phyloP scores from a whole-genome alignment of 2,888 invertebrate species.

The Zonitis immaculata region DNA sequence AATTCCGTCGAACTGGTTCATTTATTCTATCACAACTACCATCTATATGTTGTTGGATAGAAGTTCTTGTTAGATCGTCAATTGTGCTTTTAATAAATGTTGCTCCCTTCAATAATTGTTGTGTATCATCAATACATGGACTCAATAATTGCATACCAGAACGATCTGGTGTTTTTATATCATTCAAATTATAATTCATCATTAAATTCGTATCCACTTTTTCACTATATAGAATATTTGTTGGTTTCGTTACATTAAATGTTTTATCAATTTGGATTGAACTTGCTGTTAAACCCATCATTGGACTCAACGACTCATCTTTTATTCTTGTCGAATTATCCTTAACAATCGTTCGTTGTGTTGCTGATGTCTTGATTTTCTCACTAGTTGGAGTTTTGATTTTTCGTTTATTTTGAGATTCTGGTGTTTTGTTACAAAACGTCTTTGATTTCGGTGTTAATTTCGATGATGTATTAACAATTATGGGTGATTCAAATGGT shows the following conservation, averaged over 20 bases:
- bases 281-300: no score
- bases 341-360: no score
- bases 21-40: no score
- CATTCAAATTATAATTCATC: background rate
- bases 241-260: background rate
- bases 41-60: background rate
- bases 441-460: background rate
- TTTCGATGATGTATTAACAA: background rate
- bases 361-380: no score
- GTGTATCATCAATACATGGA: constrained; percentile 16
- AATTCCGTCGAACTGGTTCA: no score
- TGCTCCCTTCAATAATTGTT: constrained; percentile 15
- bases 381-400: no score
- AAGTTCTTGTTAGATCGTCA: no score
- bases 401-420: no score
- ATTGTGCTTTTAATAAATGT: constrained; percentile 6
- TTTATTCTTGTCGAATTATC: no score
- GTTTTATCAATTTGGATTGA: no score
- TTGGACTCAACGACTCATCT: no score
- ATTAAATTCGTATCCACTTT: background rate
- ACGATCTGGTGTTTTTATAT: background rate
- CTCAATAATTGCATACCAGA: constrained; percentile 1
- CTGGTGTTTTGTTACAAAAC: background rate
- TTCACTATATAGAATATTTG: background rate
- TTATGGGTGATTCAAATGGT: background rate